Evolutionary conservation across 2,888 invertebrate genomes (phyloP), one percentile per base, ranked within the genome.

Genomic region (Orthosia gothica): DNA sequence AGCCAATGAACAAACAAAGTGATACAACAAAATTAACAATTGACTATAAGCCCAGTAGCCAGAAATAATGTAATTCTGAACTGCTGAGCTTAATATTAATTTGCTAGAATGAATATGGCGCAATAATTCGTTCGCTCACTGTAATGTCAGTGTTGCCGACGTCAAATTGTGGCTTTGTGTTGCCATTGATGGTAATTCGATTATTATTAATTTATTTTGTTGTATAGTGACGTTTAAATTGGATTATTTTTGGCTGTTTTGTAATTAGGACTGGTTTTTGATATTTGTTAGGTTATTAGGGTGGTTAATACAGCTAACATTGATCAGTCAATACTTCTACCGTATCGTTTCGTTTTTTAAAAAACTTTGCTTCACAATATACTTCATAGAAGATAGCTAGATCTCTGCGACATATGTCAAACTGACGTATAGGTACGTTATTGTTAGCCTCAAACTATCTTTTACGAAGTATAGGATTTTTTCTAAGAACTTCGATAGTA

Each of bases 201-300:
- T 70, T 70, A 61, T 70, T 70, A 61, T 50, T 50, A 61, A 63
- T 76, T 70, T 32, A 70, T 77, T 77, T 52, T 70, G 49, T 55
- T 75, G 16, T 40, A 50, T 18, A n/a, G 20, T 59, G 26, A 23
- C n/a, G 26, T 20, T 70, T 9, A 20, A 62, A 76, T 55, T 54
- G 55, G 7, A 32, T 75, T 62, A 70, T 13, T 55, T 69, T 62
- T 76, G 20, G 9, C 45, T 69, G 57, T 57, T 62, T 57, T 32
- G 55, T 69, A 20, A 62, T 47, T n/a, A 52, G 0, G 13, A 18
- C 5, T 12, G 16, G 20, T 50, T 47, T 59, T 66, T 52, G n/a
- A 59, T 49, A 18, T 40, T 54, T 15, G n/a, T 76, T 76, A 16
- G 16, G 40, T n/a, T 7, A 40, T 59, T 74, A 59, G 32, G 32